Conservation (phyloP, 2,888 invertebrate species). For the Heliconius hortense region DNA sequence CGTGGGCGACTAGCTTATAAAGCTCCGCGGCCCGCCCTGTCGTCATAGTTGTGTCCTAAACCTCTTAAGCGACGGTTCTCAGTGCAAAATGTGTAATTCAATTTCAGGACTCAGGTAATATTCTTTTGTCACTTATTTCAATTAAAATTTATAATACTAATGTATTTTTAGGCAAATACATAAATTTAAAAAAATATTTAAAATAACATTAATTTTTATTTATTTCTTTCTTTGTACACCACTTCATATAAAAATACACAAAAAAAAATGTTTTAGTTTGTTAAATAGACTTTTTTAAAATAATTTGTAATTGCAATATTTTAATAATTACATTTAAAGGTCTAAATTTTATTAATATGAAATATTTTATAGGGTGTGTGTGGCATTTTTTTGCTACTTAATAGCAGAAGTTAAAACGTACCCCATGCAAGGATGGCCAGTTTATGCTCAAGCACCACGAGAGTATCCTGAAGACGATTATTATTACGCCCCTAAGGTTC, state of each 20-base stretch:
- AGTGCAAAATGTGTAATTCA: constrained; percentile 68
- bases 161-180: no score
- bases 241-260: no score
- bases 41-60: constrained; percentile 69
- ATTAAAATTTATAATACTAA: not conserved
- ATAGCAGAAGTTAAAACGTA: constrained; percentile 71
- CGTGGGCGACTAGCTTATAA: constrained; percentile 79
- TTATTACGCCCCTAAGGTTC: constrained; percentile 78
- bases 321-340: not conserved
- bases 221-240: no score
- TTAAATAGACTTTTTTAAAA: not conserved
- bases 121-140: constrained; percentile 8
- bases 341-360: not conserved
- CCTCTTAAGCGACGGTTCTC: constrained; percentile 54
- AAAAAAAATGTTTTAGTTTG: no score
- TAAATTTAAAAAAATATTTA: no score
- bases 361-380: constrained; percentile 63
- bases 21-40: constrained; percentile 63
- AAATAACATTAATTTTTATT: no score
- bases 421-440: constrained; percentile 72
- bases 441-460: constrained; percentile 77
- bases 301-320: not conserved
- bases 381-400: constrained; percentile 75
- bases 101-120: constrained; percentile 68
- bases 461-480: constrained; percentile 82